Evolutionary conservation across 2,888 invertebrate species (phyloP), one percentile per base, ranked within the genome.

Genomic region (Elegia similella): DNA sequence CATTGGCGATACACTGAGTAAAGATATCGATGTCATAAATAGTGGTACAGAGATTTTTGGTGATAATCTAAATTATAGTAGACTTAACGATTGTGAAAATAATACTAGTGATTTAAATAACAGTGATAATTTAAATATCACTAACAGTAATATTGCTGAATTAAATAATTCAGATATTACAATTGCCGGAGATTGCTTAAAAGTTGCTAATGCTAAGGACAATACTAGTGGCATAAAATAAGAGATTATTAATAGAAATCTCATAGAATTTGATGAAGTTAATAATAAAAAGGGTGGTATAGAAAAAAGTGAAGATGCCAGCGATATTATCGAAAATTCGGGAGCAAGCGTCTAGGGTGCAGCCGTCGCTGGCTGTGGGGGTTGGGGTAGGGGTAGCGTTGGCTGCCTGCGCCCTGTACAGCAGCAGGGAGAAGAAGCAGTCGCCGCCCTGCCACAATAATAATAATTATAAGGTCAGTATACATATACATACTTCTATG

Each of bases 311-410:
- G 55, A 82, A 75, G 70, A 92, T 92, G 92, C 92, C 92, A 59
- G 90, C 92, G 17, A 89, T 92, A 61, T 67, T 92, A 65, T 78
- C 90, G 17, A 92, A 92, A 75, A 83, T 92, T 6, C 70, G 88
- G 46, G 92, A 91, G 72, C 83, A 83, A 67, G 90, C 90, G 66
- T 87, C 84, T 63, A 74, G 89, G 68, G 90, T 90, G 0, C 83
- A 86, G 70, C 89, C 85, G 3, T 80, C 86, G 43, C 70, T 90
- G 52, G 89, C 90, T 0, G 64, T 92, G 15, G 91, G 90, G 0
- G 84, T 91, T 0, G 90, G 90, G 0, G 78, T 91, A 42, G 92
- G 89, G 2, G 89, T 88, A n/a, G 86, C 91, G 0, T 32, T 92
- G 3, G 90, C 88, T 0, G 88, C 89, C 1, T 89, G 88, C 57